Evolutionary conservation across 2,113 vertebrate species (phyloP).

Genomic region (Suncus etruscus): DNA sequence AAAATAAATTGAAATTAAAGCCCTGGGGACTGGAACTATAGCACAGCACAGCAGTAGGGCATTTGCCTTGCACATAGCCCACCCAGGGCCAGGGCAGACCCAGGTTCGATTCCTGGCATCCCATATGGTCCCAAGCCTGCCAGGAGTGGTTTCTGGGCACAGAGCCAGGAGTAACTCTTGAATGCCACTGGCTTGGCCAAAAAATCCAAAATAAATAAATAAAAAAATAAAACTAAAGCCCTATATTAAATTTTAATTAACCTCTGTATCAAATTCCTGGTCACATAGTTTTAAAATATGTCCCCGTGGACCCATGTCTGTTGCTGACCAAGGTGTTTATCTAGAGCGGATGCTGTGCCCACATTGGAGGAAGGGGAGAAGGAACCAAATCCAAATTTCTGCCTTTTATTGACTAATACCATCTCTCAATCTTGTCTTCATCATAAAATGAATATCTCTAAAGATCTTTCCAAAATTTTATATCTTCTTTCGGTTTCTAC

Average conservation of each 20-base stretch:
- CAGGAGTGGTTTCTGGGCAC: too few species aligned
- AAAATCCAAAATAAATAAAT: too few species aligned
- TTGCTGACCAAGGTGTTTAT: neutral
- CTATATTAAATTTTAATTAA: constrained; percentile 12
- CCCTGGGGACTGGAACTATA: neutral
- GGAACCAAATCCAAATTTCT: neutral
- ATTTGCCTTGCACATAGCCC: too few species aligned
- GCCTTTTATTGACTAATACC: neutral
- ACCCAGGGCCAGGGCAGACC: too few species aligned
- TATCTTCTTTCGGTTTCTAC: constrained; percentile 15
- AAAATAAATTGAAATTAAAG: constrained; percentile 40
- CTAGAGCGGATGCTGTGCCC: neutral
- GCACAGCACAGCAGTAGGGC: too few species aligned
- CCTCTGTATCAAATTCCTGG: constrained; percentile 10
- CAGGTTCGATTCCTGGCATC: too few species aligned
- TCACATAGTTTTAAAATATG: neutral
- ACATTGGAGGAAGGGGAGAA: neutral
- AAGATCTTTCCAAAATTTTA: neutral
- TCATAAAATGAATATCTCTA: constrained; percentile 30
- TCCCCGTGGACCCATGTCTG: neutral
- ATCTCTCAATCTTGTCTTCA: neutral
- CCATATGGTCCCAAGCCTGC: too few species aligned
- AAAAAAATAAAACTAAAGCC: neutral
- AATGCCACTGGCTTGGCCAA: too few species aligned
- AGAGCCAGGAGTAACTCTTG: too few species aligned